Conservation (phyloP, 92 coral and sea anemone species). For the Siderastrea siderea region DNA sequence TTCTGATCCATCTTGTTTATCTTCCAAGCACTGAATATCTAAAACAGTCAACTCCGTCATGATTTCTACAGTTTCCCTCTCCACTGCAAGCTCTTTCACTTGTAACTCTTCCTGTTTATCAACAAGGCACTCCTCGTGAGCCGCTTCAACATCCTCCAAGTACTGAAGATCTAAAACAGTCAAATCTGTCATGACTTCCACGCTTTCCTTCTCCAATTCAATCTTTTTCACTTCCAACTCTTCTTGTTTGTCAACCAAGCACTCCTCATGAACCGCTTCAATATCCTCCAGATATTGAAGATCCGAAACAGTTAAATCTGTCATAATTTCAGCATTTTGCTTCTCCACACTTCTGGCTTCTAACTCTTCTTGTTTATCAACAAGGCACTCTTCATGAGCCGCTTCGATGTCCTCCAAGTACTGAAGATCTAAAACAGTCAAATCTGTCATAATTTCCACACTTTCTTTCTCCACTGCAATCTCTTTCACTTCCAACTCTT, state of each 20-base stretch:
- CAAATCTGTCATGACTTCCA: conserved; percentile 52
- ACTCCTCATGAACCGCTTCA: conserved; percentile 16
- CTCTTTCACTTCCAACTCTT: conserved; percentile 11
- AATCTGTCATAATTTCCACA: conserved; percentile 54
- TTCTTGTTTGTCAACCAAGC: conserved; percentile 22
- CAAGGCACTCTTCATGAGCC: conserved; percentile 41
- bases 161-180: conserved; percentile 53
- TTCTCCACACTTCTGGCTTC: conserved; percentile 14
- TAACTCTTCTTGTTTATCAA: conserved; percentile 5
- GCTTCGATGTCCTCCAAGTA: conserved; percentile 63
- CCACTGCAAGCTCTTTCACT: conserved; percentile 25
- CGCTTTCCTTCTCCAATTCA: conserved; percentile 25
- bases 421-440: conserved; percentile 65
- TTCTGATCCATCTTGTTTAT: neutral
- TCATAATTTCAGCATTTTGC: conserved; percentile 6
- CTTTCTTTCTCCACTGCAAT: conserved; percentile 12
- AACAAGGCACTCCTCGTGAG: conserved; percentile 46
- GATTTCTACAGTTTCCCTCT: conserved; percentile 25
- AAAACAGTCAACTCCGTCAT: conserved; percentile 26
- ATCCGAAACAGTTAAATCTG: conserved; percentile 53
- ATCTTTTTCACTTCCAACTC: neutral
- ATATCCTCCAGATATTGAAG: conserved; percentile 50
- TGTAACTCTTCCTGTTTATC: conserved; percentile 22
- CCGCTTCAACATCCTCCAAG: conserved; percentile 55
- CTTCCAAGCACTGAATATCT: conserved; percentile 62